A percentile compares a stretch with the other conserved stretches of the same genome.
These are phyloP conservation scores for Corythoichthys haematopterus DNA, from an alignment of 2,113 vertebrate species.

Conservation along the genomic window DNA sequence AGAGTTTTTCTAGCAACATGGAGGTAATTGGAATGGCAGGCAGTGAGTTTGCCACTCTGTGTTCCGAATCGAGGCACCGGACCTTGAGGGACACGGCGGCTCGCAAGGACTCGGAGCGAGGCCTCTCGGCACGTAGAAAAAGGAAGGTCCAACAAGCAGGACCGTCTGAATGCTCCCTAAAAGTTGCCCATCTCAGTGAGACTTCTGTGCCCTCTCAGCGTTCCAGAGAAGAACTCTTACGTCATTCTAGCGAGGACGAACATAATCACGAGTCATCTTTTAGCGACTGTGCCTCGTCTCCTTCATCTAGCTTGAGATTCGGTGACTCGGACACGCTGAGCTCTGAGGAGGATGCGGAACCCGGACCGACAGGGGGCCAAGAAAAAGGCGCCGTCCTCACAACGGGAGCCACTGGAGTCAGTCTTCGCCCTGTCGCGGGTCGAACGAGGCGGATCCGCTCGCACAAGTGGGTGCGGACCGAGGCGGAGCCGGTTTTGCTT, in stretches of 20 bases:
- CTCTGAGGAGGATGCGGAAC: slow-evolving; percentile 87
- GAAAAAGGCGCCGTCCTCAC: slow-evolving; percentile 57
- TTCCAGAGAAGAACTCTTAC: slow-evolving; percentile 75
- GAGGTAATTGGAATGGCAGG: slow-evolving; percentile 94
- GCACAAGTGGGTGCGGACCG: slow-evolving; percentile 88
- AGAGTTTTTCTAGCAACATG: slow-evolving; percentile 85
- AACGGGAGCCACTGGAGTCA: slow-evolving; percentile 48
- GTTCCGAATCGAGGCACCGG: slow-evolving; percentile 69
- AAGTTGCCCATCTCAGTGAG: slow-evolving; percentile 71
- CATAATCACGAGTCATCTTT: slow-evolving; percentile 86
- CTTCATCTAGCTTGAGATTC: slow-evolving; percentile 92
- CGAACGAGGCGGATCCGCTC: slow-evolving; percentile 83
- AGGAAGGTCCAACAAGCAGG: slow-evolving; percentile 97
- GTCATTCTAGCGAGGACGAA: slow-evolving; percentile 84
- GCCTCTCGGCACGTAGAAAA: slow-evolving; percentile 85
- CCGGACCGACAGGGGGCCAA: slow-evolving; percentile 56
- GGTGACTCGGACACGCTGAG: slow-evolving; percentile 95
- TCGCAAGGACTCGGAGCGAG: slow-evolving; percentile 83
- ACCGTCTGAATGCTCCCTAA: slow-evolving; percentile 86
- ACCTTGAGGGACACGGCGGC: slow-evolving; percentile 75
- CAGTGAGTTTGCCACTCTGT: slow-evolving; percentile 87
- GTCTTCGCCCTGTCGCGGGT: slow-evolving; percentile 68
- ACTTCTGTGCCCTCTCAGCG: slow-evolving; percentile 63
- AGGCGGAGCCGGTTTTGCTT: slow-evolving; percentile 84
- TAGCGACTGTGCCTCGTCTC: slow-evolving; percentile 94